Conservation (phyloP, 2,888 invertebrate genomes). For the Dolichopus griseipennis region DNA sequence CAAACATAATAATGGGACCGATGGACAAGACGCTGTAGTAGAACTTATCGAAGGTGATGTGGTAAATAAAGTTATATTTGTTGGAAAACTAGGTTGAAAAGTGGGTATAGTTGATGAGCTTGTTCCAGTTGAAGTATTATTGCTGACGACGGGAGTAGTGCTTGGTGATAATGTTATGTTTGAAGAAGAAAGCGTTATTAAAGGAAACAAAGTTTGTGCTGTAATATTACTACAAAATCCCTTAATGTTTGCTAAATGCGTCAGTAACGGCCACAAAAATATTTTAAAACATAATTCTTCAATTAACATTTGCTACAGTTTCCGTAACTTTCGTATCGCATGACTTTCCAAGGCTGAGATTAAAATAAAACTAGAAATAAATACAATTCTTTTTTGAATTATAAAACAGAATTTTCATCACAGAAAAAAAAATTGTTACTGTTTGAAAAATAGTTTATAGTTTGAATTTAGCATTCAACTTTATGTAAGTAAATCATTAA, state of each 20-base stretch:
- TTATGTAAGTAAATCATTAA: too few species aligned
- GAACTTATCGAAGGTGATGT: conserved; percentile 20
- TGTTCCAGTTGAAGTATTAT: conserved; percentile 19
- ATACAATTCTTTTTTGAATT: too few species aligned
- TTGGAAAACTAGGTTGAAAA: conserved; percentile 12
- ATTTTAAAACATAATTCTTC: conserved; percentile 38
- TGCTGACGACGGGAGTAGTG: conserved; percentile 19
- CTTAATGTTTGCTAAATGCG: conserved; percentile 39
- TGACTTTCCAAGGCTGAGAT: too few species aligned
- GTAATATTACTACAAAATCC: conserved; percentile 34
- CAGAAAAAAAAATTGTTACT: too few species aligned
- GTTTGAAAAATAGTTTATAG: too few species aligned
- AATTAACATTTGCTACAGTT: conserved; percentile 28
- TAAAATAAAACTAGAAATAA: too few species aligned
- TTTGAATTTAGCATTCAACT: too few species aligned
- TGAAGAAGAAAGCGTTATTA: conserved; percentile 25
- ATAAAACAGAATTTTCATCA: too few species aligned
- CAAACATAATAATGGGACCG: conserved; percentile 33
- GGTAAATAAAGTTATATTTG: conserved; percentile 12
- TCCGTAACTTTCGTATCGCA: too few species aligned
- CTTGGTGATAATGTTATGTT: conserved; percentile 9
- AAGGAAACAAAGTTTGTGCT: conserved; percentile 30
- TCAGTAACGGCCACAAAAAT: conserved; percentile 39
- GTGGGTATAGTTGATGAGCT: conserved; percentile 15
- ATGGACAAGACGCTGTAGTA: conserved; percentile 27